Evolutionary conservation across 2,888 invertebrate species (phyloP), one percentile per base, ranked within the genome.

Genomic region (Erebia ligea): DNA sequence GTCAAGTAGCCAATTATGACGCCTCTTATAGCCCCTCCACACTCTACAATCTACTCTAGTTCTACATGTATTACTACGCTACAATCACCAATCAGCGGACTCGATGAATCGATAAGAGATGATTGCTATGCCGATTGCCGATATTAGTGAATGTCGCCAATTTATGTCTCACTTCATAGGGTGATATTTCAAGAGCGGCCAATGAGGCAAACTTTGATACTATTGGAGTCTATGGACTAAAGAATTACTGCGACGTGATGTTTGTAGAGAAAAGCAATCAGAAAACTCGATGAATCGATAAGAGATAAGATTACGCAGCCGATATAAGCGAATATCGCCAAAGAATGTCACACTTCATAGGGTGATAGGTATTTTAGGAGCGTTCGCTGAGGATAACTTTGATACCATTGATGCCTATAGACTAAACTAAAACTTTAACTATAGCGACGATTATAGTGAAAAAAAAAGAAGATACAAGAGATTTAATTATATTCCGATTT

Each of bases 51-150:
- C n/a, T n/a, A n/a, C n/a, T n/a, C n/a, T n/a, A n/a, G n/a, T n/a
- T n/a, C n/a, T n/a, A n/a, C 54, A 10, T 54, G 17, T 19, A 57
- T 57, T 15, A 57, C 25, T 15, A 13, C 56, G 21, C 56, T 21
- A 5, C 21, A 57, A 56, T 56, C 3, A 21, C 56, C 56, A 21
- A 21, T 17, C 13, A n/a, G 13, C 56, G 6, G 13, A 40, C 40
- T 34, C 34, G 13, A 58, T 1, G n/a, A 58, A 40, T 40, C 45
- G 61, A 61, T 61, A 45, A 61, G 19, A 61, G 62, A 62, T 62
- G 48, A 62, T 21, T 48, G 21, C 62, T 21, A 48, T 45, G 5
- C 11, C 42, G 17, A 42, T 61, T 45, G 5, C 5, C 42, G 17
- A 40, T 61, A 61, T 6, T 17, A 11, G 6, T 11, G 59, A 61